Base-by-base conservation (phyloP, 2,888 invertebrate genomes). In the Zele albiditarsus region DNA sequence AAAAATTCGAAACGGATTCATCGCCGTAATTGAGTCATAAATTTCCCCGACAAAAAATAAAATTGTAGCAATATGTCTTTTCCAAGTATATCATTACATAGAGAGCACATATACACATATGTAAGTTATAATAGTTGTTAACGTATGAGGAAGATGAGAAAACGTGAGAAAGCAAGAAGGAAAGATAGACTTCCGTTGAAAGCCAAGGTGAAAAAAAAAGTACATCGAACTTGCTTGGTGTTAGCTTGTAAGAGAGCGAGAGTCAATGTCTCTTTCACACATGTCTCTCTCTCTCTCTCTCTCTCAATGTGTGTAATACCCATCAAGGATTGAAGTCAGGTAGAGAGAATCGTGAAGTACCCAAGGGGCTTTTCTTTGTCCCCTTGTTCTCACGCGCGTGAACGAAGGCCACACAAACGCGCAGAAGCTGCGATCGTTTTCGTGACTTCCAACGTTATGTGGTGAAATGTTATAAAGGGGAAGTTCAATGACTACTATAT, bases 161-260 rank as follows among this genome's bases (percentile, higher is more conserved):
- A 49, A 53, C 58, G 67, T 65, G 74, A 46, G 42, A 49, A 70
- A 62, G 68, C 23, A 65, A 63, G 46, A 66, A 23, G 75, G 63
- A 46, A 66, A 53, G 66, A 42, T 28, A 23, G 49, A 73, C 77
- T 68, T 74, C 68, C 74, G 77, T 72, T 70, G 76, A 65, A 75
- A 73, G 42, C 70, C 72, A 72, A 76, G 75, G 33, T 71, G 63
- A 68, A 72, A 63, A 70, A 70, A 75, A 75, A 75, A 62, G 75
- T 75, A 67, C 75, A 75, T 75, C 75, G 75, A 75, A 75, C 75
- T 71, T 42, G 53, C 63, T 49, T 49, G 28, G 49, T 33, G 67
- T 46, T 73, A 42, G 68, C 49, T 14, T 69, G 31, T 33, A 33
- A 8, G 62, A 46, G 60, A 58, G 67, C 27, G 58, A 71, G 75